Conservation (phyloP, 1,140 invertebrate genomes). For the Eubasilissa regina region DNA sequence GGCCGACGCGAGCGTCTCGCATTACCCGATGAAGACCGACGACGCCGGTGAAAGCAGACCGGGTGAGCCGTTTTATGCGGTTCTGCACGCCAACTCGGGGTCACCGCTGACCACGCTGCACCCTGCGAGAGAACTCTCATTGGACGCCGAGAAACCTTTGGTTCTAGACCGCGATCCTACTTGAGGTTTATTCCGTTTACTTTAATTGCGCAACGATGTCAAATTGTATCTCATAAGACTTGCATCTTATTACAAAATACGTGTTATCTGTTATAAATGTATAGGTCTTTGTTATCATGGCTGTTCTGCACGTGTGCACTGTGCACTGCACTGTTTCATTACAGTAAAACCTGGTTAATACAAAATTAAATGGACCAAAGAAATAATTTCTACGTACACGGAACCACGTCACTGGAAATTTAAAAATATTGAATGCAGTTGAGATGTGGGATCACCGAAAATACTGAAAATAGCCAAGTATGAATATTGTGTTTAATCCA, state of each 20-base stretch:
- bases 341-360: not conserved
- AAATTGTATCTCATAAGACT: conserved; percentile 18
- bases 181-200: conserved; percentile 28
- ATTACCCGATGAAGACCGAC: not conserved
- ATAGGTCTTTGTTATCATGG: not conserved
- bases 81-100: conserved; percentile 50
- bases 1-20: not conserved
- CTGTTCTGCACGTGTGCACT: not conserved
- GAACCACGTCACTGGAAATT: not conserved
- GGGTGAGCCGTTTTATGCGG: conserved; percentile 52
- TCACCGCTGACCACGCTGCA: conserved; percentile 51
- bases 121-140: conserved; percentile 51
- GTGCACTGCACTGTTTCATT: not conserved
- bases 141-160: conserved; percentile 54
- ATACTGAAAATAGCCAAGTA: no score
- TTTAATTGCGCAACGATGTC: conserved; percentile 8
- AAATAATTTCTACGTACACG: not conserved
- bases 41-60: not conserved
- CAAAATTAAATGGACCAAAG: not conserved
- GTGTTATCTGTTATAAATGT: not conserved
- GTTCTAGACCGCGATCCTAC: conserved; percentile 41
- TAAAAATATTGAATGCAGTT: not conserved
- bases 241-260: no score
- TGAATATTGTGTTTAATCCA: no score
- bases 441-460: no score